phyloP scores from a whole-genome alignment of 1,140 invertebrate species.

The Geopemphigus sp. region DNA sequence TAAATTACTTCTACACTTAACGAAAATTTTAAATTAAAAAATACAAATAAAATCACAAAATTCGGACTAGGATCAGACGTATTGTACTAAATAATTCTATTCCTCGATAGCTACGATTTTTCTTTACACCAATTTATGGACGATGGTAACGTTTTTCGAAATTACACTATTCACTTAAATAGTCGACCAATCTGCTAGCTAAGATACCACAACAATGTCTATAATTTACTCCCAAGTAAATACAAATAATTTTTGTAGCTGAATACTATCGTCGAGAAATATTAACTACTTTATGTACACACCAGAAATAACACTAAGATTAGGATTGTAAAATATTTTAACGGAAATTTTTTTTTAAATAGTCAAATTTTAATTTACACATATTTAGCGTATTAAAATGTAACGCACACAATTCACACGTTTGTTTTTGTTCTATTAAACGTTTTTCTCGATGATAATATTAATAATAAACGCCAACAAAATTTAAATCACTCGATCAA shows the following conservation, averaged over 20 bases:
- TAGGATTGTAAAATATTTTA: background rate
- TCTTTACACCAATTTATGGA: conserved; percentile 14
- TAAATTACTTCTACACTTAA: conserved; percentile 11
- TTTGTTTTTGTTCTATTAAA: background rate
- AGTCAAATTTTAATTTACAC: background rate
- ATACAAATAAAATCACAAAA: conserved; percentile 45
- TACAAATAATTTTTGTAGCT: background rate
- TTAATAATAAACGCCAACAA: too few relatives aligned
- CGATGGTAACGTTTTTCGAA: background rate
- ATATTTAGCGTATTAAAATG: background rate
- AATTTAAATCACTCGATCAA: too few relatives aligned
- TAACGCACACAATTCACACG: too few relatives aligned
- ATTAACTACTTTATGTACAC: background rate
- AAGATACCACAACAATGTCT: background rate
- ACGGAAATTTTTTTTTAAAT: background rate
- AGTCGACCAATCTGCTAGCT: background rate
- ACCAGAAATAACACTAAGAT: background rate
- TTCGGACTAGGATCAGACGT: conserved; percentile 48
- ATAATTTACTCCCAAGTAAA: background rate
- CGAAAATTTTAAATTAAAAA: conserved; percentile 25
- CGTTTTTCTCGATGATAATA: too few relatives aligned
- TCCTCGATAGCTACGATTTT: background rate
- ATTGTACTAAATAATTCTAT: conserved; percentile 30
- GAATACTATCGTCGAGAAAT: background rate
- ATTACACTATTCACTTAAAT: background rate